Evolutionary conservation across 1,140 invertebrate genomes (phyloP).

Genomic region (Trichoplusia ni): DNA sequence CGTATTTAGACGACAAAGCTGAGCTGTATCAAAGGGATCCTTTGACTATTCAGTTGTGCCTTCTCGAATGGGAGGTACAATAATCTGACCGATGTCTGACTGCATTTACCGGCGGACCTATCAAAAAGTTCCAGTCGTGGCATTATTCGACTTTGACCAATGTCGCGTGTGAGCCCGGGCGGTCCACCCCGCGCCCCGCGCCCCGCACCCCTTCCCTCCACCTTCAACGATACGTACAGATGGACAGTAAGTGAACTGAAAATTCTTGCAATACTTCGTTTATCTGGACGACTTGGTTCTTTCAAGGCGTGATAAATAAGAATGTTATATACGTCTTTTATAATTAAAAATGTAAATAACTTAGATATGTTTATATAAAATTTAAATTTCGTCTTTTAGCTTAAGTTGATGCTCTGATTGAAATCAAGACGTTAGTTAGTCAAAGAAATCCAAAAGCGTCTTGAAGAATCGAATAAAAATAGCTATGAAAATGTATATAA

Average conservation of each 20-base stretch:
- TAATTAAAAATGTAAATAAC: no score
- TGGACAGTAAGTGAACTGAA: slow-evolving; percentile 23
- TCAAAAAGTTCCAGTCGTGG: slow-evolving; percentile 59
- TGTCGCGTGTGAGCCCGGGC: slow-evolving; percentile 41
- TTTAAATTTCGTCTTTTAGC: no score
- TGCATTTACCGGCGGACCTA: slow-evolving; percentile 52
- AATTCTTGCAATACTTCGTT: slow-evolving; percentile 11
- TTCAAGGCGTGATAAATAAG: not conserved
- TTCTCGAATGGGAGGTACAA: slow-evolving; percentile 50
- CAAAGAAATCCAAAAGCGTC: no score
- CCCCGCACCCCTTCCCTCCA: not conserved
- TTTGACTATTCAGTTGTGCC: slow-evolving; percentile 63
- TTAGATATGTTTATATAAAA: no score
- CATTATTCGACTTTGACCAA: slow-evolving; percentile 61
- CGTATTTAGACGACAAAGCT: slow-evolving; percentile 39
- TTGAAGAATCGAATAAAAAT: no score
- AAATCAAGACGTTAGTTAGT: no score
- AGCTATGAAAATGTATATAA: no score
- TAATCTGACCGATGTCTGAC: slow-evolving; percentile 50
- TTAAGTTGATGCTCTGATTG: no score
- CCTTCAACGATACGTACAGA: slow-evolving; percentile 1
- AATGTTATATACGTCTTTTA: not conserved
- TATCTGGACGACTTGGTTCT: slow-evolving; percentile 4
- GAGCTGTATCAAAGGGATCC: slow-evolving; percentile 54
- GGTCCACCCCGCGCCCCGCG: not conserved